Base-by-base conservation (phyloP, 2,797 vertebrate species). In the Gymnothorax reevesii region DNA sequence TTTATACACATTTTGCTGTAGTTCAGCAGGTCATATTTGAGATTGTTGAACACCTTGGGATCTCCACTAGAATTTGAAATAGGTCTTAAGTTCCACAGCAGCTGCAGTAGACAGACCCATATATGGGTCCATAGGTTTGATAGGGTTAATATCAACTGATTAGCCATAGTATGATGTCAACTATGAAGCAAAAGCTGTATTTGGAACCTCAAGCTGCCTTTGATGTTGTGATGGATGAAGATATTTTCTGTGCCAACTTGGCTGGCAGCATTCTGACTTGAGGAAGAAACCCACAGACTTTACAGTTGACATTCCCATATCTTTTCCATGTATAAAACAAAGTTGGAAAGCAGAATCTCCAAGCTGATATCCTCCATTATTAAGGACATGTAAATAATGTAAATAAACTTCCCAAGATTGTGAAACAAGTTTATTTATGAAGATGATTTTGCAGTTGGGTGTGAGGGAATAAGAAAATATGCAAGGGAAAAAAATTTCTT, bases 341-440 rank as follows among this genome's bases (percentile, higher is more conserved):
- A 52, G 75, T 7, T 52, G 49, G 17, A 6, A 15, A 79, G 71
- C 20, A 75, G 3, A 25, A 42, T 75, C 27, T 13, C 27, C 42
- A 20, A 52, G 52, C 17, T 2, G 49, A 22, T 20, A 27, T 82
- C 15, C 8, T 10, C 80, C 55, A 89, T 82, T 90, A 89, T 92
- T 89, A 87, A 91, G 88, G 89, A 93, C 90, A 90, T 95, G 95
- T 96, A 95, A 84, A 96, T 94, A 95, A 69, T 95, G 94, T 95
- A 95, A 94, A 95, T 92, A 92, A 83, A 89, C 88, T 91, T 90
- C 75, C 92, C 84, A 90, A 91, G 92, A 89, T 92, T 89, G 87
- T 87, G 91, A 90, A 90, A 90, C 88, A 91, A 88, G 92, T 93
- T 90, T 88, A 90, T 60, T 87, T 66, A 86, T 87, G 85, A 87